Evolutionary conservation across 1,140 invertebrate species (phyloP).

Genomic region (Ladona fulva): DNA sequence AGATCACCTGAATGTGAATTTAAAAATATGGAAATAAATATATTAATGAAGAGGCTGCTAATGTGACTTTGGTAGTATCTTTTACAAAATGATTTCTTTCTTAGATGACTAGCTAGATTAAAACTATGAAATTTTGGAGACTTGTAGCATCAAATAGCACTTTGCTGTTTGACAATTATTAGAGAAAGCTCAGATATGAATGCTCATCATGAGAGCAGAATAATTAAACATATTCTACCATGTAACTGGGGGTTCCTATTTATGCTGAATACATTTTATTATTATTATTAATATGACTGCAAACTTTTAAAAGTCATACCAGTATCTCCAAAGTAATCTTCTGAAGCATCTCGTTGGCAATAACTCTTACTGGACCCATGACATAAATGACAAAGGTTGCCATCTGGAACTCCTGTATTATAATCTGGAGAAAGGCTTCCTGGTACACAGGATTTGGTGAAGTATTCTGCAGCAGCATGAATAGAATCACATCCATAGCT

Average conservation of each 20-base stretch:
- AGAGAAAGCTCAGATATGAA: conserved; percentile 12
- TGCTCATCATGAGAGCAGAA: neutral
- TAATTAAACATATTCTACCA: neutral
- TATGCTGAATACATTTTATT: too few species aligned
- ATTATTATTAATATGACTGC: too few species aligned
- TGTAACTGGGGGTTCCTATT: too few species aligned
- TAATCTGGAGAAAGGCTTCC: conserved; percentile 78
- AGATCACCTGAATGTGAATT: too few species aligned
- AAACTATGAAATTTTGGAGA: too few species aligned
- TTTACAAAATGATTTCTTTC: too few species aligned
- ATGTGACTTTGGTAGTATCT: too few species aligned
- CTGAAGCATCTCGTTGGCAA: conserved; percentile 73
- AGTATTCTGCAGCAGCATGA: conserved; percentile 84
- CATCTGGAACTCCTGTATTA: conserved; percentile 69
- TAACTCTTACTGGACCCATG: conserved; percentile 73
- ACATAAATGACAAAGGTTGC: conserved; percentile 90
- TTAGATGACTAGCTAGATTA: too few species aligned
- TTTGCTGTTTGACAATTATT: neutral
- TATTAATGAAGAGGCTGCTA: too few species aligned
- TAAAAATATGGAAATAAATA: too few species aligned
- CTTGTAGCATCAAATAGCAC: too few species aligned
- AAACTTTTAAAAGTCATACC: too few species aligned
- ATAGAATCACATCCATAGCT: conserved; percentile 85
- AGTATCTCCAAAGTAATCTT: conserved; percentile 81
- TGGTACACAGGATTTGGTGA: conserved; percentile 82